Base-by-base conservation (phyloP, 2,797 vertebrate genomes). In the Babyrousa celebensis region DNA sequence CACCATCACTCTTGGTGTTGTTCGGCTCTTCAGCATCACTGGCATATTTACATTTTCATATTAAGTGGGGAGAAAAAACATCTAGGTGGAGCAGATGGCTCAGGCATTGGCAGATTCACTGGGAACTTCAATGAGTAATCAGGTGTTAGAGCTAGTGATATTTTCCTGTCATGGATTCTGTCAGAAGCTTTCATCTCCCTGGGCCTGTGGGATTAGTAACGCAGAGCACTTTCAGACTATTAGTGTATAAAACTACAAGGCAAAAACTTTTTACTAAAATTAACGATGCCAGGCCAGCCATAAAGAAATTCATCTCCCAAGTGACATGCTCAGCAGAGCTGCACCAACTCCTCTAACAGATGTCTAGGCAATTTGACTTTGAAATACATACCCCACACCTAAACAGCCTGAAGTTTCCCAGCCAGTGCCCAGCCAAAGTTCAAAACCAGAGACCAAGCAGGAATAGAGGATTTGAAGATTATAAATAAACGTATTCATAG, bases 201-300 rank as follows among this genome's bases (percentile, higher is more conserved):
- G 7, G 25, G 67, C 86, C 60, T 84, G 5, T 86, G 94, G 94
- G 90, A 97, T 97, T 95, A 93, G 83, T 82, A 91, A 94, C 87
- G 56, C 91, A 89, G 67, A 91, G 75, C 91, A 95, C 91, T 96
- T 96, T 52, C 84, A 97, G 85, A 87, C 94, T 93, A 87, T 91
- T 82, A 93, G 86, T 96, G 90, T 94, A 93, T 89, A 94, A 95
- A 97, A 95, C 94, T 87, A 83, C 84, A 94, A 89, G 0, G 4
- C 79, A 94, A 95, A 96, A 96, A 80, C 95, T 95, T 95, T 96
- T 93, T 80, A 91, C 96, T 96, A 77, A 97, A 97, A 97, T 98
- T 97, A 97, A 74, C 10, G 29, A 94, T 67, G 74, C 85, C 87
- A 95, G 27, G 71, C 92, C 94, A 93, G 70, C 80, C 86, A 87